A percentile compares a stretch with the other conserved stretches of the same genome.
Evolutionary conservation across 1,140 invertebrate species (phyloP).

Genomic region (Drosophila arawakana): DNA sequence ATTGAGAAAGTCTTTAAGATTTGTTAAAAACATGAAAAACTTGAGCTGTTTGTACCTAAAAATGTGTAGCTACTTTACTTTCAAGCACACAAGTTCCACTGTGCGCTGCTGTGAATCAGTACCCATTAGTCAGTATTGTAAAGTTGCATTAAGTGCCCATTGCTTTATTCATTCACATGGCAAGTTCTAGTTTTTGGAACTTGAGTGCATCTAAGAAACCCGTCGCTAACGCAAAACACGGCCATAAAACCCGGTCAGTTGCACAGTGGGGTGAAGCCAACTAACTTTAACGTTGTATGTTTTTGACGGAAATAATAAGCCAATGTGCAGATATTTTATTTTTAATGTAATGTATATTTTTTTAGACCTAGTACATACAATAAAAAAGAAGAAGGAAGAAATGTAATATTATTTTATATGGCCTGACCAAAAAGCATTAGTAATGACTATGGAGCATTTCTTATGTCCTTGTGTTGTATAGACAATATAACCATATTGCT

Average conservation of each 20-base stretch:
- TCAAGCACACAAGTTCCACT: slow-evolving; percentile 7
- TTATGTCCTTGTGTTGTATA: no score
- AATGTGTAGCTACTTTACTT: no score
- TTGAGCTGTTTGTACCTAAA: no score
- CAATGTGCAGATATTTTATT: background rate
- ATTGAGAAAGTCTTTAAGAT: no score
- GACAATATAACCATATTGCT: no score
- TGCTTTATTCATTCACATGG: slow-evolving; percentile 5
- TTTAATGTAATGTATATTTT: no score
- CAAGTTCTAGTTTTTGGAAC: slow-evolving; percentile 18
- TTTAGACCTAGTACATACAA: no score
- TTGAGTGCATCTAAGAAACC: slow-evolving; percentile 6
- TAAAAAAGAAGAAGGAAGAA: no score
- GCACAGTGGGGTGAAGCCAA: slow-evolving; percentile 3
- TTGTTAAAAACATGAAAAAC: no score
- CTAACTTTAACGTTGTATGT: background rate
- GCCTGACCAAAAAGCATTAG: no score
- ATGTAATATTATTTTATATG: no score
- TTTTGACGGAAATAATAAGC: slow-evolving; percentile 6
- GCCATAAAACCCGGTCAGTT: slow-evolving; percentile 14
- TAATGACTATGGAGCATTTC: no score
- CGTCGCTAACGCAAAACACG: background rate
- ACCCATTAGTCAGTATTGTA: background rate
- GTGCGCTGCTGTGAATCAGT: background rate
- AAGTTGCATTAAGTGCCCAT: slow-evolving; percentile 17